Conservation (phyloP, 2,113 vertebrate species). For the Trematocara unimaculatum region DNA sequence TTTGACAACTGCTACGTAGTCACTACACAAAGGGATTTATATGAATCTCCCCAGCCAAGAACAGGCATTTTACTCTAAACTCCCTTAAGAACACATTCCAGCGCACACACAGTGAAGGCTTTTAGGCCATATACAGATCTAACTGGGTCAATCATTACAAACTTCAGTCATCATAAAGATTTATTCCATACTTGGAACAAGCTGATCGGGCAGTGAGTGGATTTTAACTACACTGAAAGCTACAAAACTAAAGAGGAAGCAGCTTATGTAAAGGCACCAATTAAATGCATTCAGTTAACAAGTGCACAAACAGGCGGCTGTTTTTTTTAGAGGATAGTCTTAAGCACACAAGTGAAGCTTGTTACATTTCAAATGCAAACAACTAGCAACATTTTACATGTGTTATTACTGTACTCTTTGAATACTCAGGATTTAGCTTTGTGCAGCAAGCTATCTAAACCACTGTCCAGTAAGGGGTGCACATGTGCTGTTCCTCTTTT, state of each 20-base stretch:
- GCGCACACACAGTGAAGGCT: background rate
- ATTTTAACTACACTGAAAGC: background rate
- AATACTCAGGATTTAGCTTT: background rate
- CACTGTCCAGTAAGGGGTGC: background rate
- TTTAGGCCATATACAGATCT: background rate
- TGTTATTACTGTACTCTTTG: background rate
- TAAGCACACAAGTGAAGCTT: background rate
- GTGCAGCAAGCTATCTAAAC: background rate
- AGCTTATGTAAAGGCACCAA: background rate
- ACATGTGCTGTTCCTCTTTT: background rate
- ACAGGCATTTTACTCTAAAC: background rate
- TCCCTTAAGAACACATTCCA: background rate
- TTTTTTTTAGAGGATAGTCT: background rate
- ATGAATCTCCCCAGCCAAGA: background rate
- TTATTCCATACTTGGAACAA: background rate
- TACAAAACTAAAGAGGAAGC: background rate
- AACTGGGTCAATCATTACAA: background rate
- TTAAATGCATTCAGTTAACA: background rate
- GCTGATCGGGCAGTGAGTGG: accelerated
- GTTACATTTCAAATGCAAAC: background rate
- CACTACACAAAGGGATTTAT: background rate
- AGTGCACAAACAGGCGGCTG: background rate
- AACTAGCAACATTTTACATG: background rate
- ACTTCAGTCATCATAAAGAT: background rate
- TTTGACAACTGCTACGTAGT: background rate